A percentile compares a stretch with the other conserved stretches of the same genome.
Evolutionary conservation across 2,888 invertebrate species (phyloP).

Genomic region (Dryocosmus kuriphilus): DNA sequence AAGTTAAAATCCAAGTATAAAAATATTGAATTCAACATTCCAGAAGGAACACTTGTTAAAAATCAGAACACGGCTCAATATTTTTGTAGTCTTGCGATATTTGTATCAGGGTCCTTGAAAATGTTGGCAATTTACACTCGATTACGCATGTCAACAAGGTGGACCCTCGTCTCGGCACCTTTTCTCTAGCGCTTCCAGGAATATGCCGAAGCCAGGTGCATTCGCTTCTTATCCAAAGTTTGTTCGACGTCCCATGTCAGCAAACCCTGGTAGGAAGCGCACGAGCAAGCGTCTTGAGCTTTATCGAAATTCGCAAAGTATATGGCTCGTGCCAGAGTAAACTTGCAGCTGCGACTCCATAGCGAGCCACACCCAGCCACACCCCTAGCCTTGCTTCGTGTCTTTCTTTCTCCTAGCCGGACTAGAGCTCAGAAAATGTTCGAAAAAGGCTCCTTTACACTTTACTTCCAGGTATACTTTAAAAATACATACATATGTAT

Average conservation of each 20-base stretch:
- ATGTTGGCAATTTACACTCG: conserved; percentile 31
- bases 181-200: conserved; percentile 39
- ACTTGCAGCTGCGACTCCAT: conserved; percentile 56
- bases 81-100: background rate
- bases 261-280: conserved; percentile 16
- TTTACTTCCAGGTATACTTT: background rate
- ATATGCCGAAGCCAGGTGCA: conserved; percentile 53
- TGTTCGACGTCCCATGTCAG: conserved; percentile 41
- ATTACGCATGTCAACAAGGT: conserved; percentile 38
- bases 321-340: conserved; percentile 49
- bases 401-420: background rate
- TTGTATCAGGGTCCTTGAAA: conserved; percentile 26
- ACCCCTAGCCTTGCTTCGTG: background rate
- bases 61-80: background rate
- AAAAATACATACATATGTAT: background rate
- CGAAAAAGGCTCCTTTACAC: background rate
- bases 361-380: conserved; percentile 35
- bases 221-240: conserved; percentile 54
- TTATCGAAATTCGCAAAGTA: conserved; percentile 57
- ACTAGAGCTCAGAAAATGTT: background rate
- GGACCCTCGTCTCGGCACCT: conserved; percentile 32
- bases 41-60: background rate
- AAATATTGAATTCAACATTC: background rate
- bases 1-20: background rate
- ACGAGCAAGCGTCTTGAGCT: conserved; percentile 46